Evolutionary conservation across 2,113 vertebrate species (phyloP).

Genomic region (Petromus typicus): DNA sequence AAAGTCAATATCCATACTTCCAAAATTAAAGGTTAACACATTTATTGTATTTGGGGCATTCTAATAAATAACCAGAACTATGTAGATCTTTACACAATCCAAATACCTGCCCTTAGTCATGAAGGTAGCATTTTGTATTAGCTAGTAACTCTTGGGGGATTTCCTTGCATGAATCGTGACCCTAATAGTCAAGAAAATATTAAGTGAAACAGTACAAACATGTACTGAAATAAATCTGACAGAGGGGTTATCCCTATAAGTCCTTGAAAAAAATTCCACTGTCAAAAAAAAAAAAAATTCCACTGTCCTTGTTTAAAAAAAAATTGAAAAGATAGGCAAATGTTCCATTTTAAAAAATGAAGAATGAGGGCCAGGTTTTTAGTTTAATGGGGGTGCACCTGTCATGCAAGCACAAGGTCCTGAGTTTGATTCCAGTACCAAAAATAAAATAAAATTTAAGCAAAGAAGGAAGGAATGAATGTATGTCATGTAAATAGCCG

Average conservation of each 20-base stretch:
- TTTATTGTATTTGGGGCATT: slow-evolving; percentile 39
- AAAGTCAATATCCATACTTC: slow-evolving; percentile 36
- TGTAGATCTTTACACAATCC: not conserved
- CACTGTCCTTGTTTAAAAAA: not conserved
- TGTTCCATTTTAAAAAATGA: not conserved
- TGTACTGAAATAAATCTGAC: slow-evolving; percentile 16
- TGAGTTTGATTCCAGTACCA: too few species aligned
- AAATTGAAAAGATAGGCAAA: slow-evolving; percentile 27
- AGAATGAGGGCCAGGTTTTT: not conserved
- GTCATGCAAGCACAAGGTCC: too few species aligned
- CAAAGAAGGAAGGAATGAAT: too few species aligned
- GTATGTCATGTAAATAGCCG: too few species aligned
- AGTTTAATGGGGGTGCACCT: too few species aligned
- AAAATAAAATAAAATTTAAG: too few species aligned
- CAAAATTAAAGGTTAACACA: slow-evolving; percentile 56
- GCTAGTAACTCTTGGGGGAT: not conserved
- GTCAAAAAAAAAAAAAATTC: not conserved
- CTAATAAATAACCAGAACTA: slow-evolving; percentile 52
- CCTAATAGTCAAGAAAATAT: not conserved
- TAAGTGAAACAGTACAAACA: slow-evolving; percentile 45
- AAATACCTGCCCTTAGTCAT: not conserved
- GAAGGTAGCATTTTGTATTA: not conserved
- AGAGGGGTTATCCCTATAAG: not conserved
- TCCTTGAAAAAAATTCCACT: slow-evolving; percentile 4
- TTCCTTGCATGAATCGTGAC: slow-evolving; percentile 41